Conservation (phyloP, 2,113 vertebrate species). For the Helogale parvula region DNA sequence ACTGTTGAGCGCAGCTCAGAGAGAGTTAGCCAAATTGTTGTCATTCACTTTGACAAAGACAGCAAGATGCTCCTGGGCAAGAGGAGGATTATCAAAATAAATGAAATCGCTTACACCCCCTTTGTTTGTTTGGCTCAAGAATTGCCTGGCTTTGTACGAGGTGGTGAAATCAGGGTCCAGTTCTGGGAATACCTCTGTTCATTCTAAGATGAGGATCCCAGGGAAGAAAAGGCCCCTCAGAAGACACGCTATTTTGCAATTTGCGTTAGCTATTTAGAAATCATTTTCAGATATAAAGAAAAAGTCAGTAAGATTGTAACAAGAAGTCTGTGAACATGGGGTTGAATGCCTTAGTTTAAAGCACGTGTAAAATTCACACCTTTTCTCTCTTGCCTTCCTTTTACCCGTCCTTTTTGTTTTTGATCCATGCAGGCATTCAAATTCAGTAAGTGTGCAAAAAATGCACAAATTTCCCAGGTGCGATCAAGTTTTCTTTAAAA, state of each 20-base stretch:
- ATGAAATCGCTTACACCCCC: slow-evolving; percentile 86
- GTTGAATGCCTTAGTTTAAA: slow-evolving; percentile 20
- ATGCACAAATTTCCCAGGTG: neutral
- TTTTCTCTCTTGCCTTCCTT: neutral
- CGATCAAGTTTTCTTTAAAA: slow-evolving; percentile 44
- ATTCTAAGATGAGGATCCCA: neutral
- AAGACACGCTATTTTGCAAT: slow-evolving; percentile 1
- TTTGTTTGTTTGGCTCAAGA: slow-evolving; percentile 84
- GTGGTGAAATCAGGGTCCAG: slow-evolving; percentile 66
- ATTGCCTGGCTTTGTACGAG: slow-evolving; percentile 73
- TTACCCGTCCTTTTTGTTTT: neutral
- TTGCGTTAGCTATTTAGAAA: slow-evolving; percentile 57
- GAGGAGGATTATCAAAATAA: slow-evolving; percentile 91
- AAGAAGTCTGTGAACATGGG: neutral
- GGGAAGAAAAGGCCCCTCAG: neutral
- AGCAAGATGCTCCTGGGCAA: slow-evolving; percentile 87
- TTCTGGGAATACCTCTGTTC: neutral
- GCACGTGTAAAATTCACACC: neutral
- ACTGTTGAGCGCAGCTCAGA: slow-evolving; percentile 95
- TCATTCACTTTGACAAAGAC: slow-evolving; percentile 95
- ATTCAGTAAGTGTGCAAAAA: slow-evolving; percentile 61
- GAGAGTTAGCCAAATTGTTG: slow-evolving; percentile 96
- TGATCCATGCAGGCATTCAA: neutral
- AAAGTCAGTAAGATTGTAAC: slow-evolving; percentile 11
- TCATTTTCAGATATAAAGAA: slow-evolving; percentile 7